Conservation (phyloP, 1,140 invertebrate species). For the Pinna nobilis region DNA sequence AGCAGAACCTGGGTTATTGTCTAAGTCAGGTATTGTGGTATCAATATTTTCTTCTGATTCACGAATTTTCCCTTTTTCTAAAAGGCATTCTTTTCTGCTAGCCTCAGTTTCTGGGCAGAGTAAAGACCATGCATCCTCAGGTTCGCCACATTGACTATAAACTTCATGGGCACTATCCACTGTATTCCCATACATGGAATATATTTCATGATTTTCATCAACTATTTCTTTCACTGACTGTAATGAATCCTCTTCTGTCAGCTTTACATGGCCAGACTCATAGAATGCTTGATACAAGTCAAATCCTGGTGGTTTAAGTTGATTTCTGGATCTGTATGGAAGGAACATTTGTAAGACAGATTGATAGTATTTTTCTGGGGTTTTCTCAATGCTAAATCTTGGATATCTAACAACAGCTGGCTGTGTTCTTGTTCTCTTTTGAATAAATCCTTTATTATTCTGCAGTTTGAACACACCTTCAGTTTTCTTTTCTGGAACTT, state of each 20-base stretch:
- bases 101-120: conserved; percentile 27
- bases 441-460: conserved; percentile 2
- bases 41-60: not conserved
- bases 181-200: not conserved
- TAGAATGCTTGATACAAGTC: conserved; percentile 2
- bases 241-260: not conserved
- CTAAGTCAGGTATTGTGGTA: not conserved
- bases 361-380: conserved; percentile 2
- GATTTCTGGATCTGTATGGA: not conserved
- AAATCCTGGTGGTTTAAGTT: conserved; percentile 1
- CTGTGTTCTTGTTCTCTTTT: conserved; percentile 7
- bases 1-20: not conserved
- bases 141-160: conserved; percentile 7
- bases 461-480: not conserved
- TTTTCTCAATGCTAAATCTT: too few relatives aligned
- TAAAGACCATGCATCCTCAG: conserved; percentile 34
- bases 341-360: not conserved
- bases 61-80: not conserved
- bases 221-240: not conserved
- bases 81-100: conserved; percentile 1
- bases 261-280: not conserved
- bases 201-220: not conserved
- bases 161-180: not conserved
- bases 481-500: not conserved
- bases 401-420: not conserved